Base-by-base conservation (phyloP, 2,113 vertebrate species). In the Prolemur simus region DNA sequence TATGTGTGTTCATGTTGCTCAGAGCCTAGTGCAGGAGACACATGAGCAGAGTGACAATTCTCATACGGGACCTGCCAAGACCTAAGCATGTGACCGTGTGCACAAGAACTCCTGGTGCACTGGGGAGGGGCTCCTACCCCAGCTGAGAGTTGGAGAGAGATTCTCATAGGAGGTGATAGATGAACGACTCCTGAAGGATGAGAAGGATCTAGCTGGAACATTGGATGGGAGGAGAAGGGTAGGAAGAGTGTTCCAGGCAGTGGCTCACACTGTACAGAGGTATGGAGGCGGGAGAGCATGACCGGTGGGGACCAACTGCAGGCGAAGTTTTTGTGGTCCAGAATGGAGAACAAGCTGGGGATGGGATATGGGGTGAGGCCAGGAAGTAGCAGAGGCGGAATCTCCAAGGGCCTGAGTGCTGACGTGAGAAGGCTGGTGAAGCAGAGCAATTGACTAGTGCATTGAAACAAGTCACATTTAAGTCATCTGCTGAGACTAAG, bases 381-480 rank as follows among this genome's bases (percentile, higher is more conserved):
- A 54, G 34, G 49, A 45, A 42, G n/a, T 15, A 60, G 11, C 27
- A 52, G 37, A 39, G 54, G 7, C 32, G 32, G 7, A 14, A 45
- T 27, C 15, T 3, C 3, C 3, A 34, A 54, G 15, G 45, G 29
- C 37, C 21, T 14, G 45, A 25, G 2, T 37, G 27, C 47, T 37
- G 14, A 5, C 8, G 14, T 34, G 4, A n/a, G 68, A 76, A 32
- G 63, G 27, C 27, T 2, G 2, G 14, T 12, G 42, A 25, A 47
- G 21, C 21, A 66, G 21, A 32, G 32, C 2, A 1, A 20, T 37
- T 1, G 42, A 34, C 12, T 2, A 21, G 34, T 0, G 2, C 21
- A 11, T 2, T 0, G 25, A 45, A 37, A 23, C 4, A 63, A 25
- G 66, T 6, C 58, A 56, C 60, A 15, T 4, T 7, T 6, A 10